phyloP scores from a whole-genome alignment of 2,797 vertebrate genomes.

The Tapera naevia region DNA sequence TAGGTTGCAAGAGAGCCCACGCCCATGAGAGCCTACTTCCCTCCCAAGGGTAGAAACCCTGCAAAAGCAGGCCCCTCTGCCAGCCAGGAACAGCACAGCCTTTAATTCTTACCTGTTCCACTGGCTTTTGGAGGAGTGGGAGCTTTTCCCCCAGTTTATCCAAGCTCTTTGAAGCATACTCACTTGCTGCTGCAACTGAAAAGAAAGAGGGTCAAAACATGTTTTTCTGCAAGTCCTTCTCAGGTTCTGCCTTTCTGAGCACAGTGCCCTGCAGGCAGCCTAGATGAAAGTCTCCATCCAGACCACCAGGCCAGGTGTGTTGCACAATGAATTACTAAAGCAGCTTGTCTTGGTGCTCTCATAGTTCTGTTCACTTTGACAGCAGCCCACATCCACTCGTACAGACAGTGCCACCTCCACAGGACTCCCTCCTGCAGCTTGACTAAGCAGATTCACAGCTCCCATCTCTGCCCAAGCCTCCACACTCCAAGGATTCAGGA shows the following conservation, averaged over 20 bases:
- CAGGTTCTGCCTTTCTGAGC: neutral
- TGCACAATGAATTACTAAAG: neutral
- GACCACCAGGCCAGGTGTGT: neutral
- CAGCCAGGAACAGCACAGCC: neutral
- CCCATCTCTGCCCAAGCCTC: neutral
- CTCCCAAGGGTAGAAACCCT: neutral
- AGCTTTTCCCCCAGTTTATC: constrained; percentile 71
- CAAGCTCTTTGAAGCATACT: constrained; percentile 35
- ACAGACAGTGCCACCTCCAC: neutral
- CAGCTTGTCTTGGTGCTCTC: neutral
- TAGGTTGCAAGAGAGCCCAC: too few relatives aligned
- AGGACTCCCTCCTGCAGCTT: neutral
- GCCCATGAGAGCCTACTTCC: neutral
- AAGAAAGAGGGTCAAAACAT: rapidly evolving
- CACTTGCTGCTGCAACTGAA: constrained; percentile 55
- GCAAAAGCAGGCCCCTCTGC: neutral
- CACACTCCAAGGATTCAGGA: neutral
- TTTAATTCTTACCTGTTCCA: constrained; percentile 60
- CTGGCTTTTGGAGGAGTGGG: constrained; percentile 65
- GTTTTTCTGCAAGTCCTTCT: neutral
- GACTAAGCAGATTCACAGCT: neutral
- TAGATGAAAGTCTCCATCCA: neutral
- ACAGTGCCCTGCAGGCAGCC: neutral
- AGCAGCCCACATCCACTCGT: neutral
- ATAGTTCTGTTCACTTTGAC: neutral